Evolutionary conservation across 2,888 invertebrate species (phyloP).

Genomic region (Petrophora chlorosata): DNA sequence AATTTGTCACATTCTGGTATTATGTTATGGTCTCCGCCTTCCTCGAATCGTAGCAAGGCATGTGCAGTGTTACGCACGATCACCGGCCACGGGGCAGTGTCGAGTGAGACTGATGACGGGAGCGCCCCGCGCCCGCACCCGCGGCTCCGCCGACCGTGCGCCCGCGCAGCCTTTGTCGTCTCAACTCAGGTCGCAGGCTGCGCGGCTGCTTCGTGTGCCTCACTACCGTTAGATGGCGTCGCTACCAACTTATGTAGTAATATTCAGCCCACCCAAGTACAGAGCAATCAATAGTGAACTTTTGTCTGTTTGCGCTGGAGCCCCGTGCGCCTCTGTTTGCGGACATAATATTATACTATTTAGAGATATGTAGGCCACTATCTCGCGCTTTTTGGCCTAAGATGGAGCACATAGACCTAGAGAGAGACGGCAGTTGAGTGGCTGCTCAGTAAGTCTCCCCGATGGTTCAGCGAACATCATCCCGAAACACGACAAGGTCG

Average conservation of each 20-base stretch:
- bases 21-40: conserved; percentile 66
- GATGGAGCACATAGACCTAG: too few relatives aligned
- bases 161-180: conserved; percentile 4
- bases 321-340: too few relatives aligned
- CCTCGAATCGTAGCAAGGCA: conserved; percentile 58
- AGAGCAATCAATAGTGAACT: too few relatives aligned
- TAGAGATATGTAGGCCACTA: too few relatives aligned
- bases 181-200: conserved; percentile 3
- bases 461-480: too few relatives aligned
- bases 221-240: conserved; percentile 4
- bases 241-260: not conserved
- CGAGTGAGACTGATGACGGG: conserved; percentile 51
- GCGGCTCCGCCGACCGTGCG: not conserved
- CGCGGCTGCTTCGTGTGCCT: not conserved
- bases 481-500: too few relatives aligned
- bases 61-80: conserved; percentile 55
- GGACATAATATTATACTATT: too few relatives aligned
- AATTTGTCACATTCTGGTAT: conserved; percentile 78
- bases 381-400: too few relatives aligned
- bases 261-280: not conserved
- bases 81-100: conserved; percentile 62
- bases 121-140: conserved; percentile 1
- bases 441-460: too few relatives aligned
- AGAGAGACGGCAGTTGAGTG: too few relatives aligned
- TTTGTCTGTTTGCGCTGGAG: too few relatives aligned